phyloP scores from a whole-genome alignment of 2,888 invertebrate genomes.

The Liodrosophila aerea region DNA sequence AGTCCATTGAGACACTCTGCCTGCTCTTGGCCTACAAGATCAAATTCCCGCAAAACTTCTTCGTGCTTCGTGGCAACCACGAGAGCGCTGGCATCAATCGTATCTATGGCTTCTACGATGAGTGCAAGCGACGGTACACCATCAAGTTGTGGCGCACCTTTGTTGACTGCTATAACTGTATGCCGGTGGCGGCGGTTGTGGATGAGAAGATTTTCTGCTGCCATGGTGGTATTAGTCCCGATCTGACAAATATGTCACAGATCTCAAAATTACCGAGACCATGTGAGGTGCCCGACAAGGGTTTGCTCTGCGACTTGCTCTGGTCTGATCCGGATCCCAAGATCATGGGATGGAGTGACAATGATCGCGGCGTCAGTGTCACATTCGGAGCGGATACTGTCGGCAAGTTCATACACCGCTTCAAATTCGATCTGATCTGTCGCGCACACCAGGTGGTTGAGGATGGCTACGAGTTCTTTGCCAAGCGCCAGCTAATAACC shows the following conservation, averaged over 20 bases:
- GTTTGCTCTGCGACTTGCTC: conserved; percentile 95
- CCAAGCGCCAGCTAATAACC: conserved; percentile 95
- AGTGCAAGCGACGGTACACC: conserved; percentile 95
- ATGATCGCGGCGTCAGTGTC: conserved; percentile 98
- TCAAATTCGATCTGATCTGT: conserved; percentile 98
- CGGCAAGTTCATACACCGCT: conserved; percentile 86
- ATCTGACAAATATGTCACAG: conserved; percentile 97
- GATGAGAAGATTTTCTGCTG: conserved; percentile 90
- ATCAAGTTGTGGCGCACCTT: conserved; percentile 99
- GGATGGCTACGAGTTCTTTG: conserved; percentile 98
- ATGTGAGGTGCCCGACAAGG: conserved; percentile 97
- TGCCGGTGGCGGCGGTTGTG: conserved; percentile 98
- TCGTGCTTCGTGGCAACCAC: conserved; percentile 87
- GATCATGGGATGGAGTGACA: conserved; percentile 99
- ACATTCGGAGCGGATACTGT: conserved; percentile 96
- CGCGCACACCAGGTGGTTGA: conserved; percentile 99
- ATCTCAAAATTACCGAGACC: conserved; percentile 97
- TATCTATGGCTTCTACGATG: conserved; percentile 96
- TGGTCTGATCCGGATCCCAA: conserved; percentile 98
- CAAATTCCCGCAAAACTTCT: conserved; percentile 93
- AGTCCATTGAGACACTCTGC: conserved; percentile 97
- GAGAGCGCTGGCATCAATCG: conserved; percentile 98
- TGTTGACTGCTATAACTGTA: conserved; percentile 98
- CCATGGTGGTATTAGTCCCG: conserved; percentile 91
- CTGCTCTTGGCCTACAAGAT: conserved; percentile 97